A percentile compares a stretch with the other conserved stretches of the same genome.
Evolutionary conservation across 30 jellyfish, hydroid and myxozoan species (phyloP).

Genomic region (Calvadosia cruxmelitensis): DNA sequence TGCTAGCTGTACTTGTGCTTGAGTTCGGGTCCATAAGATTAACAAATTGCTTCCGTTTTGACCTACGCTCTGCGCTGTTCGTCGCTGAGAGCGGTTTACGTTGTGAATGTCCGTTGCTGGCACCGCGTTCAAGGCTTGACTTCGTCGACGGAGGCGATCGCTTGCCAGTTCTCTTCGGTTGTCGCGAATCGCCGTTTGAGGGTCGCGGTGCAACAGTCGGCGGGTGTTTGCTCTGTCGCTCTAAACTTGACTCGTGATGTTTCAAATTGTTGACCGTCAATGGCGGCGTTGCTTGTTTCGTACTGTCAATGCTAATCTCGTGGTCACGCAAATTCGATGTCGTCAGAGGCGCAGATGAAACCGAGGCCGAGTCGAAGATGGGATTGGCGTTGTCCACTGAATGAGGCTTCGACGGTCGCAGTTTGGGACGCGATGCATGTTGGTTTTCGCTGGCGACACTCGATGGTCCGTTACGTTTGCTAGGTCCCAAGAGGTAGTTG

Average conservation of each 20-base stretch:
- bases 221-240: constrained; percentile 47
- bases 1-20: constrained; percentile 87
- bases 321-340: constrained; percentile 82
- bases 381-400: constrained; percentile 40
- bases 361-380: constrained; percentile 42
- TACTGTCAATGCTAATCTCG: constrained; percentile 81
- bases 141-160: neutral
- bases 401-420: constrained; percentile 8
- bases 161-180: neutral
- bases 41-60: constrained; percentile 20
- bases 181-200: constrained; percentile 5
- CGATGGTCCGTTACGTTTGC: constrained; percentile 52
- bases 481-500: constrained; percentile 59
- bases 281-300: constrained; percentile 49
- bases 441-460: constrained; percentile 40
- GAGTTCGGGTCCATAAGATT: constrained; percentile 56
- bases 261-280: constrained; percentile 63
- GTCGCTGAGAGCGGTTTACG: neutral
- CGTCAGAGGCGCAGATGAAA: constrained; percentile 71
- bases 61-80: neutral
- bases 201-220: neutral
- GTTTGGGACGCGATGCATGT: constrained; percentile 27
- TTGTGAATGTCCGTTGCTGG: neutral
- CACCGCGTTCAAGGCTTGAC: neutral
- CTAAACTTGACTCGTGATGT: constrained; percentile 93